These are phyloP conservation scores for Ceramica pisi DNA, from an alignment of 2,888 invertebrate species.

Conservation along the genomic window DNA sequence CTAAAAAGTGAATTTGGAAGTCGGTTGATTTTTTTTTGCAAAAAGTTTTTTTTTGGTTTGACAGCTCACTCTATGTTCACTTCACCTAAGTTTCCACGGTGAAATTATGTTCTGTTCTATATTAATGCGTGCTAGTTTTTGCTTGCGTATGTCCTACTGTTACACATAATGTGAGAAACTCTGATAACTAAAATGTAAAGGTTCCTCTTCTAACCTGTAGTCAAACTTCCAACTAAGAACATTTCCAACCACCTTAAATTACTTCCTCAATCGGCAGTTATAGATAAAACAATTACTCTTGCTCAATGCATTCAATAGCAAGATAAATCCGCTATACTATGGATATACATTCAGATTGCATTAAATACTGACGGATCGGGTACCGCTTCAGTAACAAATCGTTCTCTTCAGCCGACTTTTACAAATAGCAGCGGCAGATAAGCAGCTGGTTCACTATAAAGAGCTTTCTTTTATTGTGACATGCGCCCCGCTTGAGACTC, in stretches of 20 bases:
- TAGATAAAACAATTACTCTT: constrained; percentile 55
- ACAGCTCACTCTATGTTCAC: no score
- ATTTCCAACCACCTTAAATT: constrained; percentile 6
- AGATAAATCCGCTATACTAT: constrained; percentile 46
- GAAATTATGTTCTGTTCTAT: no score
- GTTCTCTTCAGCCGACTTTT: constrained; percentile 58
- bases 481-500: constrained; percentile 3
- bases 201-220: neutral
- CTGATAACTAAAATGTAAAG: neutral
- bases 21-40: no score
- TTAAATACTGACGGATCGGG: constrained; percentile 61
- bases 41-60: no score
- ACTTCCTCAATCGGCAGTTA: constrained; percentile 32
- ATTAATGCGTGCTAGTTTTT: no score
- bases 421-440: constrained; percentile 61
- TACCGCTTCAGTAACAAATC: constrained; percentile 58
- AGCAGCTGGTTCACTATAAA: constrained; percentile 61
- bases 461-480: constrained; percentile 51
- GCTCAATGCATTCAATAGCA: constrained; percentile 51
- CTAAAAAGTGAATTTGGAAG: no score
- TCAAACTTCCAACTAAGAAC: neutral
- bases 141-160: no score
- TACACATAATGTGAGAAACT: no score
- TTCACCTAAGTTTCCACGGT: no score
- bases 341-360: constrained; percentile 57